Base-by-base conservation (phyloP, 2,113 vertebrate species). In the Sarotherodon lohbergeri region DNA sequence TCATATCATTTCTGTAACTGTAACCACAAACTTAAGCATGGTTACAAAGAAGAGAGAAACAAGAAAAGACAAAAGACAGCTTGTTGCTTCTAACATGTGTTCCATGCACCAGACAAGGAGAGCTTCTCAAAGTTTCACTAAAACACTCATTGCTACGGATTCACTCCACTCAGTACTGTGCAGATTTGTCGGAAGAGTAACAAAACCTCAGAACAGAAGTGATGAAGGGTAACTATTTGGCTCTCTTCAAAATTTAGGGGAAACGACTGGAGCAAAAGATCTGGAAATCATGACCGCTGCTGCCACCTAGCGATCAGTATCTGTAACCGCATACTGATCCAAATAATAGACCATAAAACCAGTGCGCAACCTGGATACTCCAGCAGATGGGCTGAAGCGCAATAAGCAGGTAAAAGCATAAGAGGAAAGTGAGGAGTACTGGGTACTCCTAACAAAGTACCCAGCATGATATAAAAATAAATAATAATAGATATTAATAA, bases 141-240 rank as follows among this genome's bases (percentile, higher is more conserved):
- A 41, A 81, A 56, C 12, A 63, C 55, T 50, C 61, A 81, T 41
- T 57, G 68, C 27, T 36, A 73, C 52, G 32, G 73, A 54, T 36
- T 92, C 83, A 48, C 56, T 80, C 56, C 48, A 61, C 89, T 86
- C 24, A 87, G 61, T 8, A 6, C 5, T 80, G 76, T 61, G 81
- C 82, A 55, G 39, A 81, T 83, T 90, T 85, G 27, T 88, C 27
- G 56, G 43, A 55, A 83, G 34, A 57, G 82, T 50, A 88, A 87
- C 34, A 83, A 88, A 88, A 87, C 79, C 80, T 88, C 84, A 83
- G 73, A 57, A 78, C 46, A 80, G 59, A 86, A n/a, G 56, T 78
- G 80, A 90, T 89, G 83, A 91, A 85, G 68, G 66, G 24, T 14
- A 19, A 87, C 79, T 50, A 19, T 88, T 91, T 83, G 57, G 5